Conservation (phyloP, 2,113 vertebrate genomes). For the Xenopus borealis region DNA sequence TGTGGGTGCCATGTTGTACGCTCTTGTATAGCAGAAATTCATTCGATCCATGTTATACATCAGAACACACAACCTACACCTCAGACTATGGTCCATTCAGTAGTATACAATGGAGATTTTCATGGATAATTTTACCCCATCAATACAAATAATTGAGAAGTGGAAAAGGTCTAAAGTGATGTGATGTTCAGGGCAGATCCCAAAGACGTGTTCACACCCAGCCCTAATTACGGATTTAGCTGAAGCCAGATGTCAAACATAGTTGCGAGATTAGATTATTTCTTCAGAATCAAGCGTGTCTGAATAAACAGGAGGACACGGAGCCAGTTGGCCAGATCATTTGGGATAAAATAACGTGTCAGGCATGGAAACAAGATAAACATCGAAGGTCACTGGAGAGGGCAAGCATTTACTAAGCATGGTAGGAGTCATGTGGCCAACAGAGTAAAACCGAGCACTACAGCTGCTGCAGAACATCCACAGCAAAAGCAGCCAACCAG, state of each 20-base stretch:
- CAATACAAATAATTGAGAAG: background rate
- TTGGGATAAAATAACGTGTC: constrained; percentile 8
- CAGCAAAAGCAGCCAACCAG: no score
- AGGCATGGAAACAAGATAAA: constrained; percentile 13
- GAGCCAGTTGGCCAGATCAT: constrained; percentile 28
- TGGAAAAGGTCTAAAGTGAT: constrained; percentile 1
- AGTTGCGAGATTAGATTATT: constrained; percentile 43
- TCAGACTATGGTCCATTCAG: no score
- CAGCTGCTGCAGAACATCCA: background rate
- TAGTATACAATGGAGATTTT: no score
- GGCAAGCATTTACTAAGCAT: background rate
- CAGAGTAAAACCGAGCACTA: background rate
- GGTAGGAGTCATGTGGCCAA: background rate
- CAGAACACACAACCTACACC: no score
- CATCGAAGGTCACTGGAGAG: background rate
- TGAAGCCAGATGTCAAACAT: constrained; percentile 43
- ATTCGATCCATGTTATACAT: no score
- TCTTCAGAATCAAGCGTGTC: constrained; percentile 16
- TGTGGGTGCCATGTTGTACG: no score
- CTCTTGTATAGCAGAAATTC: no score
- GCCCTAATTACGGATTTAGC: constrained; percentile 27
- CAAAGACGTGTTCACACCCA: constrained; percentile 24
- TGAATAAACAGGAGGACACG: constrained; percentile 18
- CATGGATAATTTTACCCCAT: no score
- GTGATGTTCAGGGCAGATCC: background rate